Evolutionary conservation across 1,140 invertebrate species (phyloP).

Genomic region (Drosophila sturtevanti): DNA sequence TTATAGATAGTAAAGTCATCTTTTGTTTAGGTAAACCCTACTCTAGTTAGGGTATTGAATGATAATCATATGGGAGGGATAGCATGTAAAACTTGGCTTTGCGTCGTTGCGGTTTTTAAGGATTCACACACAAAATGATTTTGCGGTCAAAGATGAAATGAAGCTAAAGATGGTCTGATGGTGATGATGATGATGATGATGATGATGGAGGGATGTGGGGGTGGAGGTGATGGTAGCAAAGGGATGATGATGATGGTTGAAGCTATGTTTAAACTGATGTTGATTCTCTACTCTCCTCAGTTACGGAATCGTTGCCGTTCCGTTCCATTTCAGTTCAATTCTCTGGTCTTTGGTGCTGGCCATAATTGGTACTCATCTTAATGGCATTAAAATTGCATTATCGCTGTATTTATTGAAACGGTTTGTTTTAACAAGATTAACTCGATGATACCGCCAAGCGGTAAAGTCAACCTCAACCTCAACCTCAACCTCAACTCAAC

Average conservation of each 20-base stretch:
- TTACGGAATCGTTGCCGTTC: too few relatives aligned
- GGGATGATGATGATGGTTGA: too few relatives aligned
- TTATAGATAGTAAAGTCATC: too few relatives aligned
- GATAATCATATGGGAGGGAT: constrained; percentile 66
- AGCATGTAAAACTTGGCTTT: constrained; percentile 61
- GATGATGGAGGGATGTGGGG: neutral
- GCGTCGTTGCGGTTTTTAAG: constrained; percentile 66
- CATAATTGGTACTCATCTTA: constrained; percentile 80
- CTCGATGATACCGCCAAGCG: constrained; percentile 62
- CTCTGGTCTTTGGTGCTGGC: constrained; percentile 56
- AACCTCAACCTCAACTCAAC: neutral
- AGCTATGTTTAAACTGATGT: neutral
- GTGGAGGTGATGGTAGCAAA: neutral
- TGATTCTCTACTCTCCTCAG: constrained; percentile 15
- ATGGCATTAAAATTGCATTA: constrained; percentile 81
- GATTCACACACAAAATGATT: constrained; percentile 69
- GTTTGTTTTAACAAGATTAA: constrained; percentile 81
- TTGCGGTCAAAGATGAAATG: constrained; percentile 79
- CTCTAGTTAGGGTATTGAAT: constrained; percentile 20
- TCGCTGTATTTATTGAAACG: constrained; percentile 80
- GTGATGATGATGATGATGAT: neutral
- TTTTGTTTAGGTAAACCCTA: too few relatives aligned
- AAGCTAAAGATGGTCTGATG: constrained; percentile 27
- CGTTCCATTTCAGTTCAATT: neutral
- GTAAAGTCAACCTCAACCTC: neutral